Evolutionary conservation across 1,140 invertebrate genomes (phyloP).

Genomic region (Elymnias hypermnestra): DNA sequence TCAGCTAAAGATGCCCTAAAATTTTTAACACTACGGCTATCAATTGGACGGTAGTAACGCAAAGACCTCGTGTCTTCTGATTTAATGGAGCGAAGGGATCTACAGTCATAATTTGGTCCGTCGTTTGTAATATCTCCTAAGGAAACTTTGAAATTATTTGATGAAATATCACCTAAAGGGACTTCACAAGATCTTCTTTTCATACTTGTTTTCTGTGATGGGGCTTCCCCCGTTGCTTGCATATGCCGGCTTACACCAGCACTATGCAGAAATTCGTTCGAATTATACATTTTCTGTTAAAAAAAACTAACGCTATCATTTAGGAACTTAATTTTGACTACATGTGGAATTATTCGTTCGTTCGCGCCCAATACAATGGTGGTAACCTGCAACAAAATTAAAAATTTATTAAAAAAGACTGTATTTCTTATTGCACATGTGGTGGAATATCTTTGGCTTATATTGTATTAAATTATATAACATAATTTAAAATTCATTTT

Average conservation of each 20-base stretch:
- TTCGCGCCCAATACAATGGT: slow-evolving; percentile 25
- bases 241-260: slow-evolving; percentile 67
- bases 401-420: no score
- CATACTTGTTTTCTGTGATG: slow-evolving; percentile 66
- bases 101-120: slow-evolving; percentile 48
- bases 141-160: slow-evolving; percentile 66
- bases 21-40: slow-evolving; percentile 63
- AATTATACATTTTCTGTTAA: slow-evolving; percentile 58
- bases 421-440: no score
- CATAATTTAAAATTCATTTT: no score
- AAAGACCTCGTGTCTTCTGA: slow-evolving; percentile 53
- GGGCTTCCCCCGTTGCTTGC: slow-evolving; percentile 62
- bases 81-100: slow-evolving; percentile 51
- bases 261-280: slow-evolving; percentile 65
- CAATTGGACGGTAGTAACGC: slow-evolving; percentile 58
- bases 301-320: slow-evolving; percentile 39
- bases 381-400: slow-evolving; percentile 62
- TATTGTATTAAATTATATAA: no score
- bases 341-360: slow-evolving; percentile 65
- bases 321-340: slow-evolving; percentile 68
- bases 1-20: slow-evolving; percentile 59
- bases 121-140: slow-evolving; percentile 55
- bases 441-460: no score
- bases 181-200: slow-evolving; percentile 65
- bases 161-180: slow-evolving; percentile 62